Conservation (phyloP, 2,797 vertebrate species). For the Staurois parvus region DNA sequence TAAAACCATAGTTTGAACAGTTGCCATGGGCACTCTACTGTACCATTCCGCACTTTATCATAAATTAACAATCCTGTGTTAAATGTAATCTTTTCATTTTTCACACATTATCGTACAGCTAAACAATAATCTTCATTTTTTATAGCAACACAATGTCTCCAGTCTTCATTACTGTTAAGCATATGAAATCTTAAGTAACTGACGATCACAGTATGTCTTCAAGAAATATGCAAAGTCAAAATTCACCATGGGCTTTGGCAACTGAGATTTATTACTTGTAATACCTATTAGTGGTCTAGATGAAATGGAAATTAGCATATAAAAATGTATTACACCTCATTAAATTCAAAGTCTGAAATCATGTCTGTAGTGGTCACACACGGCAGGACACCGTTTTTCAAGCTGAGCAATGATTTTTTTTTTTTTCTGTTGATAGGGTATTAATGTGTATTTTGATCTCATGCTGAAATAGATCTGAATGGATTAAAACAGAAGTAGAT, state of each 20-base stretch:
- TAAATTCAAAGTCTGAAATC: conserved; percentile 80
- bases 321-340: conserved; percentile 85
- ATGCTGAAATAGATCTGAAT: conserved; percentile 27
- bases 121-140: neutral
- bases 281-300: conserved; percentile 80
- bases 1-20: too few species aligned
- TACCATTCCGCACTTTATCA: too few species aligned
- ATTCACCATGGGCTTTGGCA: conserved; percentile 71
- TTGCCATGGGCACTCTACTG: too few species aligned
- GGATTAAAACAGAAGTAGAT: neutral
- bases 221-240: conserved; percentile 76
- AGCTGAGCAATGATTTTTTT: conserved; percentile 50
- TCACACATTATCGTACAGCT: neutral
- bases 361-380: conserved; percentile 77
- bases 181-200: conserved; percentile 68
- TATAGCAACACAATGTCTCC: neutral
- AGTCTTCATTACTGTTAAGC: conserved; percentile 55
- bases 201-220: conserved; percentile 70
- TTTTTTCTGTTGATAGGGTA: conserved; percentile 28
- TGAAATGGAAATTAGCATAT: conserved; percentile 78
- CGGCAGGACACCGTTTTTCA: conserved; percentile 68
- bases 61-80: too few species aligned
- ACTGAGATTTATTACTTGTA: conserved; percentile 81
- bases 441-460: conserved; percentile 53
- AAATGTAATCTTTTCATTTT: neutral